These are phyloP conservation scores for Erebia epiphron DNA, from an alignment of 2,888 invertebrate species.

Conservation along the genomic window DNA sequence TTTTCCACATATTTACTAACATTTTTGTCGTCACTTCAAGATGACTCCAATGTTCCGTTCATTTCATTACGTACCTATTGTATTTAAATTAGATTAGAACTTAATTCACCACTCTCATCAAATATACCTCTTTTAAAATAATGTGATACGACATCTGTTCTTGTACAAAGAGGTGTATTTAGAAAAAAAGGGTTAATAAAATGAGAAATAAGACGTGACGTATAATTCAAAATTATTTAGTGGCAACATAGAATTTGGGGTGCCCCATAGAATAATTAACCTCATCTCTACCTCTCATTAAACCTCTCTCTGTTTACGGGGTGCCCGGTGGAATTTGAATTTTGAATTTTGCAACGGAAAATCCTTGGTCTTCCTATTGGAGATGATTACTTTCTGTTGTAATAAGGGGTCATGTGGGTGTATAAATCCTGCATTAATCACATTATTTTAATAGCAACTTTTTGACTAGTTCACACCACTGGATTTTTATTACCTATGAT, in stretches of 20 bases:
- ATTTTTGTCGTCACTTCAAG: conserved; percentile 24
- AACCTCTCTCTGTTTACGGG: too few relatives aligned
- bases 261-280: too few relatives aligned
- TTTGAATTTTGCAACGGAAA: background rate
- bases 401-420: too few relatives aligned
- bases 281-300: too few relatives aligned
- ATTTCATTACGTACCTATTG: background rate
- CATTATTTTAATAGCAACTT: too few relatives aligned
- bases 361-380: background rate
- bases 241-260: background rate
- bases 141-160: too few relatives aligned
- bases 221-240: background rate
- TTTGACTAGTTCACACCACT: too few relatives aligned
- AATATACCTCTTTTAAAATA: too few relatives aligned
- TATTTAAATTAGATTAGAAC: background rate
- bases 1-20: conserved; percentile 39
- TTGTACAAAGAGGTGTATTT: too few relatives aligned
- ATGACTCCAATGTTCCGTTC: conserved; percentile 7
- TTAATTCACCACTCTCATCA: background rate
- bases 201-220: background rate
- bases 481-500: background rate
- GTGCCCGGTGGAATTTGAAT: background rate
- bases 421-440: too few relatives aligned
- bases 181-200: too few relatives aligned
- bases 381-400: too few relatives aligned